phyloP scores from a whole-genome alignment of 2,797 vertebrate species.

The Bovichtus diacanthus region DNA sequence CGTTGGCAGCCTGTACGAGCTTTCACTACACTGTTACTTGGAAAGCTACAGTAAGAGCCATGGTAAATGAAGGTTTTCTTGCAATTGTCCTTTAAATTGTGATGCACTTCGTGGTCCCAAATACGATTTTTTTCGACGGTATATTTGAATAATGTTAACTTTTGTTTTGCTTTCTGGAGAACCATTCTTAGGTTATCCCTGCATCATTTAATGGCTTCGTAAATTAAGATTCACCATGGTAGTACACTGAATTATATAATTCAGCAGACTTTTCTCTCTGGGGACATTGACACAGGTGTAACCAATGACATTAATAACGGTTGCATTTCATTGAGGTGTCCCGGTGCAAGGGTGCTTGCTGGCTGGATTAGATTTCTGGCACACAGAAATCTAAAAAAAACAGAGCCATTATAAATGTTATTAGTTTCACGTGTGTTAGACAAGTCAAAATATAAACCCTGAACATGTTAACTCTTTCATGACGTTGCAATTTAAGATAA shows the following conservation, averaged over 20 bases:
- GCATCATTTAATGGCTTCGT: not conserved
- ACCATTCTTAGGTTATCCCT: not conserved
- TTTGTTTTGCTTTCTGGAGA: slow-evolving; percentile 13
- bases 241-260: not conserved
- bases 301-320: not conserved
- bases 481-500: not conserved
- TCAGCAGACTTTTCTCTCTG: not conserved
- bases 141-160: not conserved
- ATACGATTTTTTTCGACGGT: not conserved
- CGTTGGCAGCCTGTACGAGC: slow-evolving; percentile 32
- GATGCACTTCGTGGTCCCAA: not conserved
- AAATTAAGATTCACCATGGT: not conserved
- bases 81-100: not conserved
- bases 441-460: not conserved
- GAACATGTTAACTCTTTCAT: not conserved
- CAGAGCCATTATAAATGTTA: not conserved
- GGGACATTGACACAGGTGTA: not conserved
- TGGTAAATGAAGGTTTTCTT: slow-evolving; percentile 29
- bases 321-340: not conserved
- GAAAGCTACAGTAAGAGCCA: slow-evolving; percentile 24
- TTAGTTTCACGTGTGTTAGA: slow-evolving; percentile 20
- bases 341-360: not conserved
- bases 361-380: not conserved
- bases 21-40: slow-evolving; percentile 31
- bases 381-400: not conserved